Base-by-base conservation (phyloP, 2,888 invertebrate genomes). In the Drosophila borealis region DNA sequence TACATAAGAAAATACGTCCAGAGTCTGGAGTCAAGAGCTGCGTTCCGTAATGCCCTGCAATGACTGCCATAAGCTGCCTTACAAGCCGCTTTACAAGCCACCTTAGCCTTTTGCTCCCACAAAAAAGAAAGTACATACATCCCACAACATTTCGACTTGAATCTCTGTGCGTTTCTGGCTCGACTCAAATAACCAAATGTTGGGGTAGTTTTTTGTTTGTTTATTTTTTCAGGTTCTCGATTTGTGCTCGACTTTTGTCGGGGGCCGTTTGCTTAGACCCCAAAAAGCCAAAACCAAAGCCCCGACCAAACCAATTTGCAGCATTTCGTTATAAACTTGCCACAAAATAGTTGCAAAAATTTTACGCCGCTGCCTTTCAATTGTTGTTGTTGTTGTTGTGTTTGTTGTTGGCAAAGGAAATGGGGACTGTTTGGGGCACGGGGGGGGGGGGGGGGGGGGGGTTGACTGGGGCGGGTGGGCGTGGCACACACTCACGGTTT, bases 241-340 rank as follows among this genome's bases (percentile, higher is more conserved):
- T 59, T 36, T 33, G 19, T 4, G n/a, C n/a, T n/a, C 37, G 10
- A 29, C 25, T 51, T 39, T 59, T 29, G 34, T 37, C 48, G 37
- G 13, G n/a, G 13, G 39, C 14, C 33, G 29, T 37, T 45, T 42
- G 45, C 37, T 55, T 39, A 45, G n/a, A 45, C 4, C 21, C 55
- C 4, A n/a, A 51, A 59, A 72, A 50, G 46, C 34, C 63, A 37
- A 72, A 56, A 50, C 61, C 42, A 65, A 61, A 56, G 55, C 63
- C 42, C 49, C 57, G 62, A 55, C 67, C 82, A 60, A 82, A 85
- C 83, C 86, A 85, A 85, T 81, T 81, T 86, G 83, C 80, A 77
- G 80, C 64, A 60, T 70, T 85, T 70, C 69, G 74, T 70, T 74
- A 76, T 78, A 70, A 69, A 70, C 78, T 59, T 66, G 63, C 67